Percentiles rank a stretch among this genome's conserved stretches.
These are phyloP conservation scores for Scaptomyza cyrtandrae DNA, from an alignment of 2,888 invertebrate genomes.

Conservation along the genomic window DNA sequence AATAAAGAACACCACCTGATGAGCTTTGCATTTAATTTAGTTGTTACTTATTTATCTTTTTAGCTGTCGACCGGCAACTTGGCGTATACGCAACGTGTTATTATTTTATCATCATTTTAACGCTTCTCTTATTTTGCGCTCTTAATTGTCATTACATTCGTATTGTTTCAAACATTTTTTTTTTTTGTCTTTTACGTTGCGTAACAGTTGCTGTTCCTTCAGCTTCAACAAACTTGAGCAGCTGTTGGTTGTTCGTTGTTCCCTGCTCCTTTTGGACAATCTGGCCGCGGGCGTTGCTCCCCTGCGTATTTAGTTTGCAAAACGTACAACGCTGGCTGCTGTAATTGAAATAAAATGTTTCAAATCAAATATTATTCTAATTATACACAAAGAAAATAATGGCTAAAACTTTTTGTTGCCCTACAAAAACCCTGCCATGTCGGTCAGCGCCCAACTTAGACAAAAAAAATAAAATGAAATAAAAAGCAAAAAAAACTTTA, in stretches of 20 bases:
- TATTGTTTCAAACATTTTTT: conserved; percentile 56
- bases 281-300: conserved; percentile 49
- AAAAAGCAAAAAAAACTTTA: not conserved
- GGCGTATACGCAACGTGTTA: conserved; percentile 47
- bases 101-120: conserved; percentile 75
- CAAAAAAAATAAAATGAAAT: too few species aligned
- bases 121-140: conserved; percentile 53
- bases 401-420: conserved; percentile 51
- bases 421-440: not conserved
- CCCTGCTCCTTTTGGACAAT: conserved; percentile 53
- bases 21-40: conserved; percentile 58
- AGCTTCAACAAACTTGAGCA: conserved; percentile 53
- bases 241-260: conserved; percentile 47
- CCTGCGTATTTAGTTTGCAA: conserved; percentile 60
- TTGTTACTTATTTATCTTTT: conserved; percentile 44
- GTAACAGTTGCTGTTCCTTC: conserved; percentile 50
- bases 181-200: conserved; percentile 23
- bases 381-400: conserved; percentile 74
- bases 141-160: conserved; percentile 66
- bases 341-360: conserved; percentile 81
- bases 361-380: conserved; percentile 79
- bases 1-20: conserved; percentile 40
- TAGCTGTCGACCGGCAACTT: conserved; percentile 14
- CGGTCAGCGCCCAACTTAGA: not conserved
- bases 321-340: conserved; percentile 25